Base-by-base conservation (phyloP, 1,140 invertebrate species). In the Penaeus chinensis region DNA sequence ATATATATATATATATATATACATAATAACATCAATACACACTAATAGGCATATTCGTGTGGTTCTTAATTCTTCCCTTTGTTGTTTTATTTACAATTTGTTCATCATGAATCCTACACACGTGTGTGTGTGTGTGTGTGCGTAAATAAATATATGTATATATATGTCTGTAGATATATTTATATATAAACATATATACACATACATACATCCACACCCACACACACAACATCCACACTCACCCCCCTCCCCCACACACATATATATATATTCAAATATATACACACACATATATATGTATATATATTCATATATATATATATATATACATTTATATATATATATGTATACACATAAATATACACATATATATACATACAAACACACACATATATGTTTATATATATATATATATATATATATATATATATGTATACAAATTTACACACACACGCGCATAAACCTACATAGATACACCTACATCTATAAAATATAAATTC, bases 371-470 rank as follows among this genome's bases (percentile, higher is more conserved):
- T 32, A 32, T 32, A 32, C 2, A 32, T 32, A 32, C 2, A 32
- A 1, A 32, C 2, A 32, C 2, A 47, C 4, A 47, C 4, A 47
- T 47, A 47, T 47, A 47, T 47, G 4, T 47, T 3, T 47, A 47
- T 47, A 47, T 47, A 47, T 47, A 47, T n/a, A 19, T 32, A 78
- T 54, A n/a, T 10, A 78, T 22, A 22, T 24, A 42, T 3, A 18
- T 54, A 78, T n/a, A 78, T 11, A 78, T n/a, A 78, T n/a, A 78
- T 54, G 47, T 54, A 78, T 3, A 78, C 11, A 78, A 22, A 78
- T 54, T 37, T 54, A 78, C 76, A 78, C 24, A 78, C 76, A 77
- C 37, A 54, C 76, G 42, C 76, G 60, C 76, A 77, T 54, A 77
- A 32, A 32, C 76, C 42, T 54, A 77, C 32, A 77, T 7, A 77